Evolutionary conservation across 2,113 vertebrate genomes (phyloP).

Genomic region (Chaetura pelagica): DNA sequence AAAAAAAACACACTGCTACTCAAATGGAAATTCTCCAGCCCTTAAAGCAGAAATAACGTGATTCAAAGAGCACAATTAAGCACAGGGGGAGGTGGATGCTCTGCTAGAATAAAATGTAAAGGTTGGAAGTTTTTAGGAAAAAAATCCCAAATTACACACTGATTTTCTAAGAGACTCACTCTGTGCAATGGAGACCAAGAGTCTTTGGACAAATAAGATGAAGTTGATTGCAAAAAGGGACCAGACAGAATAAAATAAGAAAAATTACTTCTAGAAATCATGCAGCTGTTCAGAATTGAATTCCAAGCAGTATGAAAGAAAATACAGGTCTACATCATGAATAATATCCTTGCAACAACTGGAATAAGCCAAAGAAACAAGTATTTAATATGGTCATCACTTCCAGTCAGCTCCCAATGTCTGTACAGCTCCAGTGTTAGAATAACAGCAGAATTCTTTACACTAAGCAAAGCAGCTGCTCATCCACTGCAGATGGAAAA

Average conservation of each 20-base stretch:
- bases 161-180: too few species aligned
- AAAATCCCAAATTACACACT: background rate
- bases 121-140: background rate
- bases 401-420: background rate
- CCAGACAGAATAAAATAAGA: background rate
- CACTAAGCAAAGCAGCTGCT: background rate
- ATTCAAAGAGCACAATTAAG: background rate
- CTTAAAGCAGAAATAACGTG: background rate
- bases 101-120: accelerated
- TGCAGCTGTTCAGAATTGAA: background rate
- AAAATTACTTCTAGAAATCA: background rate
- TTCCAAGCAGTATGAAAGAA: background rate
- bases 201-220: background rate
- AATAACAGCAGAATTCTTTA: background rate
- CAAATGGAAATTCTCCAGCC: background rate
- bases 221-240: background rate
- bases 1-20: background rate
- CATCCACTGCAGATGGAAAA: background rate
- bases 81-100: background rate
- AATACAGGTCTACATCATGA: background rate
- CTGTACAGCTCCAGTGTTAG: too few species aligned
- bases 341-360: background rate
- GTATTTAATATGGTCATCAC: background rate
- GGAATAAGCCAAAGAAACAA: background rate
- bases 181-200: background rate